phyloP scores from a whole-genome alignment of 2,888 invertebrate species.

The Orthonevra nobilis region DNA sequence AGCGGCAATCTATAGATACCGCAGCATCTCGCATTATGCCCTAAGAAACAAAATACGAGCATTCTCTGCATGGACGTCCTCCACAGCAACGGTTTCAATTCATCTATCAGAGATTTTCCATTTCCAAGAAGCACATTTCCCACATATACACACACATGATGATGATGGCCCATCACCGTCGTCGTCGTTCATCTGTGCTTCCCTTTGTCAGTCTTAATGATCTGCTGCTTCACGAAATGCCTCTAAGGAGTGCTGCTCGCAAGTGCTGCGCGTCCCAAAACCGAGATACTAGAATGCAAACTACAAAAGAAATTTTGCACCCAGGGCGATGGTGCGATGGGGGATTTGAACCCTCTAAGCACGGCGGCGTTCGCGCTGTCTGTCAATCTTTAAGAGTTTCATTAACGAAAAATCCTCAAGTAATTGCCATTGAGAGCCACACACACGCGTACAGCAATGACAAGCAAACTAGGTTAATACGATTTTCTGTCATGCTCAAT shows the following conservation, averaged over 20 bases:
- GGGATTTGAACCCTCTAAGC: constrained; percentile 20
- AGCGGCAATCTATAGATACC: constrained; percentile 33
- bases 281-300: no score
- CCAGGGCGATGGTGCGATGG: not conserved
- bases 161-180: constrained; percentile 16
- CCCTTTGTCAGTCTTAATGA: constrained; percentile 60
- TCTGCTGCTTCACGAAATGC: constrained; percentile 47
- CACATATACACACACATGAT: constrained; percentile 23
- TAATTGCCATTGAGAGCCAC: constrained; percentile 4
- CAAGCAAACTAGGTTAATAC: constrained; percentile 48
- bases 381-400: constrained; percentile 22
- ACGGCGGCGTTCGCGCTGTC: not conserved
- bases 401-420: constrained; percentile 35
- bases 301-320: constrained; percentile 16
- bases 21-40: constrained; percentile 37
- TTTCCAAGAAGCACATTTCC: constrained; percentile 37
- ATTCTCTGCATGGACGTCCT: constrained; percentile 17
- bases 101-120: not conserved
- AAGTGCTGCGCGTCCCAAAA: constrained; percentile 22
- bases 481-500: constrained; percentile 33
- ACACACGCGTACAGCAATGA: no score
- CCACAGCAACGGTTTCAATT: constrained; percentile 20
- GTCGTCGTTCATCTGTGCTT: constrained; percentile 8
- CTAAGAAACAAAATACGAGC: constrained; percentile 58
- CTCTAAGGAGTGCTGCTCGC: constrained; percentile 33